Percentiles rank a stretch among this genome's conserved stretches.
phyloP scores from a whole-genome alignment of 2,888 invertebrate species.

The Eupithecia inturbata region DNA sequence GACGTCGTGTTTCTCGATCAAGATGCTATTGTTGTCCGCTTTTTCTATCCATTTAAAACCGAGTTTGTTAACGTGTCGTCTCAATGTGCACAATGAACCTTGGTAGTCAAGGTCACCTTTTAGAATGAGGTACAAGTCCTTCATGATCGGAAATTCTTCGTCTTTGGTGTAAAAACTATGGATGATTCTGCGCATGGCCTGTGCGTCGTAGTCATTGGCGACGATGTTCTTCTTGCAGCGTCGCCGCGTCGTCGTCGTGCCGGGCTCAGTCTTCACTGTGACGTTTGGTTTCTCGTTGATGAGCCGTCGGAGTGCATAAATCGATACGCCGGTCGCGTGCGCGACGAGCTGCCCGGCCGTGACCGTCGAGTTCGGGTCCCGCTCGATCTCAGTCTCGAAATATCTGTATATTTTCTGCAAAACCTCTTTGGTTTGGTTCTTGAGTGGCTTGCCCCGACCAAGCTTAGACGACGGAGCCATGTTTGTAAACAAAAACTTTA shows the following conservation, averaged over 20 bases:
- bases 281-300: slow-evolving; percentile 45
- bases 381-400: slow-evolving; percentile 52
- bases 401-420: slow-evolving; percentile 52
- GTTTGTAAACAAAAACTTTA: slow-evolving; percentile 44
- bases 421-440: slow-evolving; percentile 54
- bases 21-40: slow-evolving; percentile 51
- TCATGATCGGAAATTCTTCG: slow-evolving; percentile 53
- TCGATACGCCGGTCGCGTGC: slow-evolving; percentile 54
- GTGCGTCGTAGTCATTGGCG: slow-evolving; percentile 49
- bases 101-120: slow-evolving; percentile 54
- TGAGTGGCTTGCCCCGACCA: slow-evolving; percentile 52
- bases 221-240: slow-evolving; percentile 48
- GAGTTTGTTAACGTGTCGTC: slow-evolving; percentile 50
- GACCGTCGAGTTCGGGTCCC: slow-evolving; percentile 53
- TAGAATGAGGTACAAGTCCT: slow-evolving; percentile 50
- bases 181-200: slow-evolving; percentile 50
- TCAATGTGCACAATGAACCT: slow-evolving; percentile 51
- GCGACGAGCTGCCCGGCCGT: slow-evolving; percentile 53
- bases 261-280: slow-evolving; percentile 45
- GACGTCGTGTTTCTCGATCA: slow-evolving; percentile 53
- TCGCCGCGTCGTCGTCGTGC: slow-evolving; percentile 38
- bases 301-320: slow-evolving; percentile 50
- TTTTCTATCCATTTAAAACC: slow-evolving; percentile 55
- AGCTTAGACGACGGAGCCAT: slow-evolving; percentile 52
- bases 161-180: slow-evolving; percentile 53